These are phyloP conservation scores for Drosophila affinis DNA, from an alignment of 2,888 invertebrate species.

Conservation along the genomic window DNA sequence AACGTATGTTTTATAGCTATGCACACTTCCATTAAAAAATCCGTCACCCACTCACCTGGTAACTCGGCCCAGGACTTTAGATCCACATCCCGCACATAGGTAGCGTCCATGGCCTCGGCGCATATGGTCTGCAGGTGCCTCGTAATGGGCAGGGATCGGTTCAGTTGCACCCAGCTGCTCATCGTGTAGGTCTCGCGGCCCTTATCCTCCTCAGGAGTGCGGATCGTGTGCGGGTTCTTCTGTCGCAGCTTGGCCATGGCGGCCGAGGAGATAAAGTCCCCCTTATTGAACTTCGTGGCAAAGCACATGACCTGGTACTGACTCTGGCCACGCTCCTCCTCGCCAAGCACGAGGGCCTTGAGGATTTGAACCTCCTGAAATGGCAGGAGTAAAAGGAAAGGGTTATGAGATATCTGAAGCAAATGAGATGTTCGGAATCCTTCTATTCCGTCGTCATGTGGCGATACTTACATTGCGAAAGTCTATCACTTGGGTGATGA, in stretches of 20 bases:
- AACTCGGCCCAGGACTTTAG: slow-evolving; percentile 91
- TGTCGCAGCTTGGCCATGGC: slow-evolving; percentile 98
- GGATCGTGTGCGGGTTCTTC: slow-evolving; percentile 93
- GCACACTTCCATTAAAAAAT: not conserved
- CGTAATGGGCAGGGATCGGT: slow-evolving; percentile 88
- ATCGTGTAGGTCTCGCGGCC: slow-evolving; percentile 93
- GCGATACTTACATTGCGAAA: slow-evolving; percentile 93
- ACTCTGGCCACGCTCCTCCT: slow-evolving; percentile 95
- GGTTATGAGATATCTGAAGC: not conserved
- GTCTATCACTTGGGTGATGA: slow-evolving; percentile 96
- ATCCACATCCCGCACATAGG: slow-evolving; percentile 91
- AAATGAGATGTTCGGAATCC: not conserved
- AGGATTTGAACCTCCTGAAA: slow-evolving; percentile 95
- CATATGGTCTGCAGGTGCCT: slow-evolving; percentile 91
- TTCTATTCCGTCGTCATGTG: not conserved
- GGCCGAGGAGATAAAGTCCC: slow-evolving; percentile 97
- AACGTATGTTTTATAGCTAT: not conserved
- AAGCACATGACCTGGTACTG: slow-evolving; percentile 96
- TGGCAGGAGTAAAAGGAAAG: not conserved
- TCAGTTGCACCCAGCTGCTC: slow-evolving; percentile 91
- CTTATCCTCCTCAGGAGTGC: slow-evolving; percentile 95
- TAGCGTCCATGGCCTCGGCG: slow-evolving; percentile 89
- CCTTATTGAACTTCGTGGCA: slow-evolving; percentile 93
- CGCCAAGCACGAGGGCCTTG: slow-evolving; percentile 93
- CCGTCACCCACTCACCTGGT: slow-evolving; percentile 86